Conservation (phyloP, 92 coral and sea anemone species). For the Porites lobata region DNA sequence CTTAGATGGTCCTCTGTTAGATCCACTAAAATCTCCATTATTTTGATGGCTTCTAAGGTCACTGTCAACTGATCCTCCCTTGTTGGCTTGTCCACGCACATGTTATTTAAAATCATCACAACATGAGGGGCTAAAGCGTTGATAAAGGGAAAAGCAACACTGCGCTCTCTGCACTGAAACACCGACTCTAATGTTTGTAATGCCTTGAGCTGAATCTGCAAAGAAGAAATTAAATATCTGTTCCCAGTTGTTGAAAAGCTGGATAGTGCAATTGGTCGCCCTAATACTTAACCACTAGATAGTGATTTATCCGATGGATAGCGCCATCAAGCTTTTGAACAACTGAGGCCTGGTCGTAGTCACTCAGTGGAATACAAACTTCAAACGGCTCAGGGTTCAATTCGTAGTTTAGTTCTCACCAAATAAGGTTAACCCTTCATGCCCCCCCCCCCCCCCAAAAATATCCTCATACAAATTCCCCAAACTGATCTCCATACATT, state of each 20-base stretch:
- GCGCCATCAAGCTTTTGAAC: no score
- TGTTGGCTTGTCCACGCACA: conserved; percentile 82
- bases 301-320: no score
- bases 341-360: not conserved
- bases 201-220: conserved; percentile 88
- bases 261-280: no score
- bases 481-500: no score
- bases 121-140: conserved; percentile 93
- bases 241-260: not conserved
- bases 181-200: conserved; percentile 89
- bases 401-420: no score
- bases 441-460: no score
- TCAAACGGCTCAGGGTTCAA: no score
- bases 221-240: not conserved
- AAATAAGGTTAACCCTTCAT: no score
- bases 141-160: conserved; percentile 86
- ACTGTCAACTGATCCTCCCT: conserved; percentile 85
- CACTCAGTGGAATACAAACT: no score
- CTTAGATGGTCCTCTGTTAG: conserved; percentile 88
- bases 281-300: no score
- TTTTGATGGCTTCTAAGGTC: conserved; percentile 85
- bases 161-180: conserved; percentile 88
- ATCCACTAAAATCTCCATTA: conserved; percentile 84
- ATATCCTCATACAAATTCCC: no score
- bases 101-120: conserved; percentile 87